Evolutionary conservation across 2,888 invertebrate species (phyloP), one percentile per base, ranked within the genome.

Genomic region (Hemaris fuciformis): DNA sequence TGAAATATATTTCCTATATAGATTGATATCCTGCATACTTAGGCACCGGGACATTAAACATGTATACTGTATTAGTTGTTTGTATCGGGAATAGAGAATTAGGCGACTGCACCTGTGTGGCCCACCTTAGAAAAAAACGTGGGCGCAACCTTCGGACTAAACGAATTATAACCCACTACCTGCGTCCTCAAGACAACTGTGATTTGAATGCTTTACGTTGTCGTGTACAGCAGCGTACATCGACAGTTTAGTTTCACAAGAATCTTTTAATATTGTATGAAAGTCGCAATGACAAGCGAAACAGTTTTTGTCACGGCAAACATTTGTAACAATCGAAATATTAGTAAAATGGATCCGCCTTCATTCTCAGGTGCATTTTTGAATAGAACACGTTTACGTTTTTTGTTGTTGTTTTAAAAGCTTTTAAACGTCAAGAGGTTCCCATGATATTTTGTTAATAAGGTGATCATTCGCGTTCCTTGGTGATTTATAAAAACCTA

Each of bases 311-410:
- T 25, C 67, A 62, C 71, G 70, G 76, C 79, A 81, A 78, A 85
- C 80, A 84, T 87, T 84, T 83, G 83, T 88, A 84, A 84, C 87
- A 84, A 89, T 88, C 87, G 87, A 83, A 85, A 87, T 91, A 88
- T 89, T 89, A 89, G 89, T 89, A 84, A 90, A 89, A 89, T 89
- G 85, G 87, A 75, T 83, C 89, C 91, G 88, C 91, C 91, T 90
- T 87, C 89, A 89, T 91, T 89, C 91, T 91, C 91, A 91, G 91
- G 91, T 91, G 91, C 91, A 89, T 91, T 89, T 91, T 91, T 91
- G 89, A 89, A 90, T 91, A 85, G 86, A 87, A 85, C 87, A 82
- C 87, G 84, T 88, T 83, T 87, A 86, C 85, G 81, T 84, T 89
- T 89, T 86, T 85, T 53, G 53, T 88, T 87, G 81, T 84, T 84